Evolutionary conservation across 2,113 vertebrate genomes (phyloP), one percentile per base, ranked within the genome.

Genomic region (Rissa tridactyla): DNA sequence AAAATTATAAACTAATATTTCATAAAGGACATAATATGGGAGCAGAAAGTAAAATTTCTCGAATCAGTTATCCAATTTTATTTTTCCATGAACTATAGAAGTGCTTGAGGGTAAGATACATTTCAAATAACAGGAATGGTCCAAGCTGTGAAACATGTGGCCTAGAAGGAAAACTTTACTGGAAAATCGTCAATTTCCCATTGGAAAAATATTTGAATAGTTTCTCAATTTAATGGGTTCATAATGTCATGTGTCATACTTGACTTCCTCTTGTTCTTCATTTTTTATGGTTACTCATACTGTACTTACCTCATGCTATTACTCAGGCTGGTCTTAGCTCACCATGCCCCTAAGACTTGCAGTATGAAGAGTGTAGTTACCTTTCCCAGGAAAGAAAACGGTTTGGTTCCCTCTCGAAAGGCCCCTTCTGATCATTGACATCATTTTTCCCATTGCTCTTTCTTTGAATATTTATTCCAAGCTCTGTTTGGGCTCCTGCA

Each of bases 181-280:
- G 68, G 89, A 96, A 97, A 97, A 94, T 11, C 78, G 81, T 82
- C 42, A 12, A 57, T 84, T 82, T 96, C 66, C 82, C 72, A 68
- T n/a, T 80, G 80, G 86, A 78, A 86, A 90, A 82, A 89, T 68
- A 68, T 90, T 76, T 55, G 40, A 89, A 70, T 68, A 89, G 64
- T 88, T 92, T 95, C 60, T 95, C 73, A 94, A 6, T 72, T 58
- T 95, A 96, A 93, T 77, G 49, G 75, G 54, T 81, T 91, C 75
- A 71, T 86, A 95, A 85, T 82, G 79, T 71, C 52, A 4, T 91
- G 80, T 73, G 88, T 90, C 81, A 92, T 73, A 90, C 38, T 82
- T 70, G 65, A 93, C 69, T 96, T 90, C 64, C 76, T 79, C 87
- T 92, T 87, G 66, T 82, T 95, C 92, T 75, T 91, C 10, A 55